Base-by-base conservation (phyloP, 2,797 vertebrate genomes). In the Oreochromis grahami region DNA sequence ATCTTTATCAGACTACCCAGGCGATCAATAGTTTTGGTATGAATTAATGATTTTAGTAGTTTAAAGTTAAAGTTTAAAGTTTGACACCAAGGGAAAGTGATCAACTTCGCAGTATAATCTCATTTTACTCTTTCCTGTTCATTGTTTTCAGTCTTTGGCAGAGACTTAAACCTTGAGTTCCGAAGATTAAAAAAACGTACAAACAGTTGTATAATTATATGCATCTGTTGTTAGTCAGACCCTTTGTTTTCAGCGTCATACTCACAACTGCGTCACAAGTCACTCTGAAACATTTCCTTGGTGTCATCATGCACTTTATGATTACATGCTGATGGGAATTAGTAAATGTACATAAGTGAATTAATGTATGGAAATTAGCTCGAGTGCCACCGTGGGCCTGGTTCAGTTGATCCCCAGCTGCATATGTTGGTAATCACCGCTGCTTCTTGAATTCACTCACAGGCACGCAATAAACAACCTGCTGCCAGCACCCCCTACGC, bases 391-490 rank as follows among this genome's bases (percentile, higher is more conserved):
- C 43, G 85, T 80, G 70, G 92, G 91, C 92, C 93, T 93, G 92
- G 90, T 90, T 93, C 80, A 78, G 93, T 86, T 95, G 93, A 95
- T 97, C 95, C 94, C 88, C 91, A 86, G 94, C 91, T 93, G 94
- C 93, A 94, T 92, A 90, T 96, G 93, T 83, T 90, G 94, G 92
- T 94, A 96, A 96, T 96, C 93, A 91, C 92, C 88, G 87, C 92
- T 93, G 93, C 92, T 91, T 93, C 91, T 92, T 95, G 94, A 94
- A 96, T 96, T 96, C 95, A 90, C 93, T 93, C 86, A 78, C 90
- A 96, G 92, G 93, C 94, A 95, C 93, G 93, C 89, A 96, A 92
- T 79, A 94, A 94, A 94, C 93, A 95, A 90, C 88, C 89, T 89
- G 80, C 90, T 94, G 95, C 94, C 95, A 96, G 93, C 89, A 90